These are phyloP conservation scores for Mastomys natalensis DNA, from an alignment of 2,113 vertebrate species.

Conservation along the genomic window DNA sequence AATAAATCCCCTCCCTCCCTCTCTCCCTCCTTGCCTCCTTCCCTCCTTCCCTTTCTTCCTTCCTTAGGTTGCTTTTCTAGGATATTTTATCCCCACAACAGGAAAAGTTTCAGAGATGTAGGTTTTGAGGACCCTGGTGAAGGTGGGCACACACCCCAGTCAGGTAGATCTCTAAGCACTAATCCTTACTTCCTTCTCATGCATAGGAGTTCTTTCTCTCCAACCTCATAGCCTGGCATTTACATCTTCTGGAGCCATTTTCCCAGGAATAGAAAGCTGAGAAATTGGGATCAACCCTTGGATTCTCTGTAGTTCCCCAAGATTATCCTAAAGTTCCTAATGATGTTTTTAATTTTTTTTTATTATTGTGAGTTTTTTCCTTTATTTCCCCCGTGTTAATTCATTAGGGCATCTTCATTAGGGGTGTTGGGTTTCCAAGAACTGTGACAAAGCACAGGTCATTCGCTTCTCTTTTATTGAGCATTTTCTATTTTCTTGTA, in stretches of 20 bases:
- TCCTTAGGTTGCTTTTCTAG: not conserved
- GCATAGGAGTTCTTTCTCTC: too few species aligned
- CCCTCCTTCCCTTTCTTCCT: not conserved
- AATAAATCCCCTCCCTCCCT: not conserved
- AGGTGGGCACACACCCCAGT: not conserved
- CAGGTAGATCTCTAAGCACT: too few species aligned
- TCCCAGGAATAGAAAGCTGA: not conserved
- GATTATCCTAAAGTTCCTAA: not conserved
- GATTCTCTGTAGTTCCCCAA: fast-evolving
- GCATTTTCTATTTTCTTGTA: not conserved
- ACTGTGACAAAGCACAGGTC: not conserved
- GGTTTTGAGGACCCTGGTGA: not conserved
- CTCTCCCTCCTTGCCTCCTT: too few species aligned
- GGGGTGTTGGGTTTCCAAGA: not conserved
- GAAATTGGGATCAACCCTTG: fast-evolving
- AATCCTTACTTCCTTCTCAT: fast-evolving
- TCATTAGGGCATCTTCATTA: not conserved
- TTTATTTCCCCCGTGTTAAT: not conserved
- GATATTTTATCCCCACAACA: not conserved
- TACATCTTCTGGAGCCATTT: not conserved
- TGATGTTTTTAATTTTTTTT: not conserved
- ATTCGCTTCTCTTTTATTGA: not conserved
- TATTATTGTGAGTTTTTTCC: not conserved
- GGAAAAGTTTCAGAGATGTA: too few species aligned
- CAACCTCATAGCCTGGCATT: fast-evolving